Evolutionary conservation across 37 sponge, comb jelly and placozoan genomes (phyloP).

Genomic region (Trichoplax adhaerens): DNA sequence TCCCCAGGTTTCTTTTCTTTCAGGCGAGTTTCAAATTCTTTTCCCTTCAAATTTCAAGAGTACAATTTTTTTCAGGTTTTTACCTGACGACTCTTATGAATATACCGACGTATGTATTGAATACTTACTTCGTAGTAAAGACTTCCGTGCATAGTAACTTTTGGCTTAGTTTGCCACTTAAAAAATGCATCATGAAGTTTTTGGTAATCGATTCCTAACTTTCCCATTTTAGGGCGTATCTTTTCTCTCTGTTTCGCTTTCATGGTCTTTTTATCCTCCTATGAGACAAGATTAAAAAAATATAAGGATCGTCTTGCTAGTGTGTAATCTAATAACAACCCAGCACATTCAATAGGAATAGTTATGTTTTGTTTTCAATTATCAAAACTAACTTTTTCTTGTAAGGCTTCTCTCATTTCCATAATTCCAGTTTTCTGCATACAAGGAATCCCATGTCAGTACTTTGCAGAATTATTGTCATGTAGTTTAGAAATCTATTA

Average conservation of each 20-base stretch:
- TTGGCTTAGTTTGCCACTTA: conserved; percentile 96
- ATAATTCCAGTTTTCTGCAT: conserved; percentile 79
- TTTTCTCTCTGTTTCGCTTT: conserved; percentile 77
- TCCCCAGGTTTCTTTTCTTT: conserved; percentile 88
- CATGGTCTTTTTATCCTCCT: conserved; percentile 68
- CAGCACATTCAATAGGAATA: too few species aligned
- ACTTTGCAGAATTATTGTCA: background rate
- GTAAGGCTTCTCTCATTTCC: conserved; percentile 94
- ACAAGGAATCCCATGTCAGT: background rate
- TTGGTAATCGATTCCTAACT: conserved; percentile 95
- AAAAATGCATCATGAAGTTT: conserved; percentile 98
- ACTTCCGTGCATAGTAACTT: conserved; percentile 83
- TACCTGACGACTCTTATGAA: background rate
- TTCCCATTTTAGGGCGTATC: conserved; percentile 85
- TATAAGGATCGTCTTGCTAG: too few species aligned
- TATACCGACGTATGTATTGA: background rate
- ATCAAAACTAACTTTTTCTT: conserved; percentile 39
- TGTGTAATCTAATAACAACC: too few species aligned
- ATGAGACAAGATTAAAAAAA: background rate
- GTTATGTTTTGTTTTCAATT: too few species aligned
- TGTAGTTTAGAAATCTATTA: background rate
- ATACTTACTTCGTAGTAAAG: conserved; percentile 70
- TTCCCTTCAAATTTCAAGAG: conserved; percentile 40
- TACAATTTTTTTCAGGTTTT: background rate
- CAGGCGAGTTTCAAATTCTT: conserved; percentile 91